Evolutionary conservation across 2,113 vertebrate species (phyloP).

Genomic region (Microtus richardsoni): DNA sequence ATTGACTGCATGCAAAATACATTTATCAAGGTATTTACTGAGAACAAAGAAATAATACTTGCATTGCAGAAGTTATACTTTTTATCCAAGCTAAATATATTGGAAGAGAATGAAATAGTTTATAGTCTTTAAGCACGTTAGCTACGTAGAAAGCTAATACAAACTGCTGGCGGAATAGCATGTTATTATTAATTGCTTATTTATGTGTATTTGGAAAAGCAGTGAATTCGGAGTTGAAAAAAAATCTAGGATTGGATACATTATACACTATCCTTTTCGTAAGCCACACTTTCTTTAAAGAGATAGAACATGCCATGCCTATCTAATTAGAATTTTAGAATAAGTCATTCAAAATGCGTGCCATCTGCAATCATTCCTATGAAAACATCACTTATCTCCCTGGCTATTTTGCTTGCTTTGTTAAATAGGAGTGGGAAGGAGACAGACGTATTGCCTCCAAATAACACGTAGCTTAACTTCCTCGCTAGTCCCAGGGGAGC

Average conservation of each 20-base stretch:
- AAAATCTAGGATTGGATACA: neutral
- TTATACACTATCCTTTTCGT: neutral
- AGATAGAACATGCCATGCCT: neutral
- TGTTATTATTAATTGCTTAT: slow-evolving; percentile 4
- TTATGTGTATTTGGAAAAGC: neutral
- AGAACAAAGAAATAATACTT: slow-evolving; percentile 41
- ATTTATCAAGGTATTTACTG: slow-evolving; percentile 43
- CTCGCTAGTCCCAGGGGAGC: neutral
- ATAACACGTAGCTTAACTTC: neutral
- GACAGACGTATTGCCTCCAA: neutral
- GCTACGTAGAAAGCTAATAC: neutral
- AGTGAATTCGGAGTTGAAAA: slow-evolving; percentile 50
- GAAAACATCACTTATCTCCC: neutral
- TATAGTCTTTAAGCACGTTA: neutral
- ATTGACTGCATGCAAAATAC: slow-evolving; percentile 44
- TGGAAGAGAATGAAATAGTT: slow-evolving; percentile 36
- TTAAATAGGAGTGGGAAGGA: slow-evolving; percentile 8
- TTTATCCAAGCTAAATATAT: slow-evolving; percentile 21
- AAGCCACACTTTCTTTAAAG: neutral
- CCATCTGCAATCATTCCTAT: neutral
- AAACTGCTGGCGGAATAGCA: neutral
- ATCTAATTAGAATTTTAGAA: neutral
- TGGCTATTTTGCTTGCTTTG: slow-evolving; percentile 13
- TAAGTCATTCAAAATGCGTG: neutral
- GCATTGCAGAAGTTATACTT: slow-evolving; percentile 21